Conservation (phyloP, 64 coral and sea anemone species). For the Pachyseris speciosa region DNA sequence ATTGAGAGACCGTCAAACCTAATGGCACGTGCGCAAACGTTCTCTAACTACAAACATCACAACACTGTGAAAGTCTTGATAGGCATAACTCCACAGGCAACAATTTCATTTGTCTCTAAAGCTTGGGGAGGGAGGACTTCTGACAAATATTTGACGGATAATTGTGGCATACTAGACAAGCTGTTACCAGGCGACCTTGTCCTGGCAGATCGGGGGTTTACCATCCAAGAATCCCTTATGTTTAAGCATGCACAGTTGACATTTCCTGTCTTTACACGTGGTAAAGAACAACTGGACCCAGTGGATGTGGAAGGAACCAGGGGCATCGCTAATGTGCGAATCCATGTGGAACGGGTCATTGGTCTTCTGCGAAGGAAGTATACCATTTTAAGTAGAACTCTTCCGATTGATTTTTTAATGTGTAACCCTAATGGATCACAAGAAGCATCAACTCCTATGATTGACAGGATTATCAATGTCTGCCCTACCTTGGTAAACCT, state of each 20-base stretch:
- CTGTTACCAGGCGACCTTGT: constrained; percentile 3
- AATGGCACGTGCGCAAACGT: constrained; percentile 3
- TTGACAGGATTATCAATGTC: not conserved
- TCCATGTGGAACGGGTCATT: too few species aligned
- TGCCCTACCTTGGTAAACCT: not conserved
- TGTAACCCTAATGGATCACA: too few species aligned
- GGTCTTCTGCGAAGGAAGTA: not conserved
- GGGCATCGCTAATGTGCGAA: too few species aligned
- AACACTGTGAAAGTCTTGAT: constrained; percentile 31
- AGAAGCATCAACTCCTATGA: not conserved
- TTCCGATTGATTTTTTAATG: too few species aligned
- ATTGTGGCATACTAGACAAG: not conserved
- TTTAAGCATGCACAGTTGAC: not conserved
- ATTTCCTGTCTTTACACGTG: not conserved
- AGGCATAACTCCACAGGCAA: constrained; percentile 40
- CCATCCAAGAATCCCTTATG: not conserved
- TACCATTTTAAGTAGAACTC: not conserved
- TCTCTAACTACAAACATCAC: constrained; percentile 13
- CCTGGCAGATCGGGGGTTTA: not conserved
- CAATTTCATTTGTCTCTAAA: constrained; percentile 31
- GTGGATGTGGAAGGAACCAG: too few species aligned
- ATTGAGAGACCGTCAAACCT: constrained; percentile 34
- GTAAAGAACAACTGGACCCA: too few species aligned
- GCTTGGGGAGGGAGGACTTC: constrained; percentile 22
- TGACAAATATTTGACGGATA: constrained; percentile 5